Evolutionary conservation across 1,140 invertebrate genomes (phyloP).

Genomic region (Philopotamus ludificatus): DNA sequence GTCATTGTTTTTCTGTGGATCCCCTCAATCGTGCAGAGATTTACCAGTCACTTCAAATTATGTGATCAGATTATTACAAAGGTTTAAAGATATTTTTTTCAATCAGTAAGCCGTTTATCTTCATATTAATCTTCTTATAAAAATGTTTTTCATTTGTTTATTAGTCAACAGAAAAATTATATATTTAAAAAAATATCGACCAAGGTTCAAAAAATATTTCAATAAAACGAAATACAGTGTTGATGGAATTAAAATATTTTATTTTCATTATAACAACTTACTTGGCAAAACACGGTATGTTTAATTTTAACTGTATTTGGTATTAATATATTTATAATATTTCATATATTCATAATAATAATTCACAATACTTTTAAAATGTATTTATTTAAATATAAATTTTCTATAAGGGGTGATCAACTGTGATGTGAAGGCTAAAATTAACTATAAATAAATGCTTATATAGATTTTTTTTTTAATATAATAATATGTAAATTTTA

Average conservation of each 20-base stretch:
- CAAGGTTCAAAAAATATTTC: too few species aligned
- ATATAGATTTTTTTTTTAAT: neutral
- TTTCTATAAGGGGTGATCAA: neutral
- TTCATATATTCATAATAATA: conserved; percentile 1
- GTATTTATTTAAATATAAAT: neutral
- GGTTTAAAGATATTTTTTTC: too few species aligned
- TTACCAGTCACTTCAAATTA: too few species aligned
- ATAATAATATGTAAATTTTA: neutral
- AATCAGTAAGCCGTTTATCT: too few species aligned
- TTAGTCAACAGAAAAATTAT: too few species aligned
- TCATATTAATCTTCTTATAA: too few species aligned
- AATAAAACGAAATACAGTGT: neutral
- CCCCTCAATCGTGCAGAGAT: too few species aligned
- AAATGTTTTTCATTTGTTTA: too few species aligned
- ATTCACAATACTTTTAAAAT: neutral
- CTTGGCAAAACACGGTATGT: conserved; percentile 34
- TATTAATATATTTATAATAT: conserved; percentile 24
- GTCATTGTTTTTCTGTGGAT: too few species aligned
- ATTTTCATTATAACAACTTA: conserved; percentile 40
- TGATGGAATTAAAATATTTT: conserved; percentile 40
- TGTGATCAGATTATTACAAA: too few species aligned
- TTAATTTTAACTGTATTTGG: conserved; percentile 19
- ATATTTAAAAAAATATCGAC: too few species aligned
- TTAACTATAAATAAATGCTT: conserved; percentile 3
- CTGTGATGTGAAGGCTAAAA: conserved; percentile 1